Evolutionary conservation across 2,888 invertebrate genomes (phyloP).

Genomic region (Marronus borbonicus): DNA sequence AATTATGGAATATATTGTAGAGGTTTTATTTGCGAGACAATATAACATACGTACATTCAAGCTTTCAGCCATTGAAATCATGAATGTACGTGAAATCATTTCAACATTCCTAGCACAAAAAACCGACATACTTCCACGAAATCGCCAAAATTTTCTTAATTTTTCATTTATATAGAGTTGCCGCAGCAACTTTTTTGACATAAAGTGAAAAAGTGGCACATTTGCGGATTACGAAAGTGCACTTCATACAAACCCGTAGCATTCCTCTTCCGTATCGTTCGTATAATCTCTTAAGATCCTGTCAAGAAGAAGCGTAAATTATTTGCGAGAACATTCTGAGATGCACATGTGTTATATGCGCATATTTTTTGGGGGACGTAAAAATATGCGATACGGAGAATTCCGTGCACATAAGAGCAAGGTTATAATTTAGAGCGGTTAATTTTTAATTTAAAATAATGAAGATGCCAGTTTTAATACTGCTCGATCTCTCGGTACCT

Average conservation of each 20-base stretch:
- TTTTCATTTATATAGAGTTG: neutral
- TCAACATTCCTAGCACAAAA: too few species aligned
- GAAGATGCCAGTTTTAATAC: neutral
- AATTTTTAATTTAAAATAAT: neutral
- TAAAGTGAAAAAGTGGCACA: neutral
- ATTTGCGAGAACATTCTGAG: neutral
- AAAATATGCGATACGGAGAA: too few species aligned
- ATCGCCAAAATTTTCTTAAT: constrained; percentile 1
- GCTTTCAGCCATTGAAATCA: neutral
- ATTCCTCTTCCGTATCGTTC: constrained; percentile 21
- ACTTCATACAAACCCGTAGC: neutral
- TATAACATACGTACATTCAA: neutral
- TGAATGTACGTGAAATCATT: too few species aligned
- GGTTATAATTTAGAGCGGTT: neutral
- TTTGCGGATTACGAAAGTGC: constrained; percentile 21
- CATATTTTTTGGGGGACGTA: too few species aligned
- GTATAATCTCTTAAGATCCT: constrained; percentile 15
- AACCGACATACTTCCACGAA: constrained; percentile 21
- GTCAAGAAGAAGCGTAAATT: constrained; percentile 42
- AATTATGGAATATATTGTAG: too few species aligned
- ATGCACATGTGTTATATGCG: too few species aligned
- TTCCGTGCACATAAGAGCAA: neutral
- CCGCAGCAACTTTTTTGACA: constrained; percentile 1
- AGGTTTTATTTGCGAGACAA: too few species aligned
- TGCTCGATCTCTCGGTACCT: too few species aligned